Percentiles rank a stretch among this genome's conserved stretches.
Evolutionary conservation across 2,888 invertebrate species (phyloP).

Genomic region (Meliscaeva auricollis): DNA sequence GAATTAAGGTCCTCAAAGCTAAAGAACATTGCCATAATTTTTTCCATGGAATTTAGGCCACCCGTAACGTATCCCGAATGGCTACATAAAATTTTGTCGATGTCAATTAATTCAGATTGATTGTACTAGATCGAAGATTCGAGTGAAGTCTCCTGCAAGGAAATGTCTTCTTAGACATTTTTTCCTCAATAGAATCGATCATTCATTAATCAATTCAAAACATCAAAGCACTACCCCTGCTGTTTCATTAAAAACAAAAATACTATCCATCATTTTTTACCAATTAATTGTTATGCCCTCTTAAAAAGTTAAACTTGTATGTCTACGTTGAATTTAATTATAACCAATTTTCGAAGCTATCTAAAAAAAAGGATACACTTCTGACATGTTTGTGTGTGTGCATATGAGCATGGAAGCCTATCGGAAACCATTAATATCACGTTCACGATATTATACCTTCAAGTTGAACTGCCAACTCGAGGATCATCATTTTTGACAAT

Average conservation of each 20-base stretch:
- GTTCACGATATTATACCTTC: conserved; percentile 5
- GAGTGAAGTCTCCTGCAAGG: neutral
- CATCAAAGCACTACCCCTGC: neutral
- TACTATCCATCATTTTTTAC: neutral
- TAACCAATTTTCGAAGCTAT: neutral
- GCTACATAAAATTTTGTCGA: neutral
- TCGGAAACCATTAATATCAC: conserved; percentile 66
- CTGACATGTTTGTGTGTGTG: conserved; percentile 43
- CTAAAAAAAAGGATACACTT: conserved; percentile 44
- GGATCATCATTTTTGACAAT: conserved; percentile 70
- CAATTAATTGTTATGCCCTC: neutral
- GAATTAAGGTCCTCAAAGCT: no score
- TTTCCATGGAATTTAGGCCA: neutral
- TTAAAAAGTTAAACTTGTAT: neutral
- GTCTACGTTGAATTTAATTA: conserved; percentile 32
- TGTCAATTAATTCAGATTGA: neutral
- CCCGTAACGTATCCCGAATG: neutral
- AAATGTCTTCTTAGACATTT: neutral
- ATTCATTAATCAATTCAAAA: conserved; percentile 15
- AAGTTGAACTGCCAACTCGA: conserved; percentile 56
- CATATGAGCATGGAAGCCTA: conserved; percentile 31
- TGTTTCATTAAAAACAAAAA: no score
- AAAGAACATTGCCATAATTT: neutral
- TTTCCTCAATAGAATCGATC: neutral
- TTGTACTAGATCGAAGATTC: neutral